phyloP scores from a whole-genome alignment of 2,113 vertebrate species.

The Pseudorectes ferrugineus region DNA sequence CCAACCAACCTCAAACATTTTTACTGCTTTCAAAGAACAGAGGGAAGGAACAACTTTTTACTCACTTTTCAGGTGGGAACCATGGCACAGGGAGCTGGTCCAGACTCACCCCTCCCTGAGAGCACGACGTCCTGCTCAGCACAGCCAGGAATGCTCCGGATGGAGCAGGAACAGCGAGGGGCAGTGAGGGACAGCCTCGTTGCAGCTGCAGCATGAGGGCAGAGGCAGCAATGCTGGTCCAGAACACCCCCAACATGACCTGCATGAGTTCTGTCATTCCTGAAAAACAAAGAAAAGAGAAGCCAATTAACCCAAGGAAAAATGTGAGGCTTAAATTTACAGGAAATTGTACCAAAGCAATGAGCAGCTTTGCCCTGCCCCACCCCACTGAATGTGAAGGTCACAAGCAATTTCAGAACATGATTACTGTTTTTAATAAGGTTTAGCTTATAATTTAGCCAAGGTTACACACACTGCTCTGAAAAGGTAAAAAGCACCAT shows the following conservation, averaged over 20 bases:
- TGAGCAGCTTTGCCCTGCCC: not conserved
- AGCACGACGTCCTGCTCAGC: accelerated
- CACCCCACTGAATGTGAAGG: not conserved
- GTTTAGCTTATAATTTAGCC: not conserved
- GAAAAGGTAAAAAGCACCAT: not conserved
- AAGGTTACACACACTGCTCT: not conserved
- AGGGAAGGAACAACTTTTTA: not conserved
- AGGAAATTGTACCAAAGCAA: not conserved
- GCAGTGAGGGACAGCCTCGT: accelerated
- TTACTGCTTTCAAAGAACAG: not conserved
- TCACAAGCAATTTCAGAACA: not conserved
- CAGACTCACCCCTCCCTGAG: not conserved
- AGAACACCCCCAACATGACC: not conserved
- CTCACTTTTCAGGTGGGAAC: not conserved
- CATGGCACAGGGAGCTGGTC: not conserved
- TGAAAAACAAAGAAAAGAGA: not conserved
- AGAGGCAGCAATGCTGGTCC: not conserved
- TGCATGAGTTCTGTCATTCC: not conserved
- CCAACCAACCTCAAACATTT: not conserved
- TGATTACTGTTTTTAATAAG: not conserved
- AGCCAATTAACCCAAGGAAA: not conserved
- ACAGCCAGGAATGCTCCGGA: accelerated
- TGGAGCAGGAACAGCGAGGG: accelerated
- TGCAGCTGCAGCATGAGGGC: accelerated
- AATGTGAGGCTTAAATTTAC: not conserved